Percentiles rank a stretch among this genome's conserved stretches.
Conservation (phyloP, 2,797 vertebrate genomes). For the Helarctos malayanus region DNA sequence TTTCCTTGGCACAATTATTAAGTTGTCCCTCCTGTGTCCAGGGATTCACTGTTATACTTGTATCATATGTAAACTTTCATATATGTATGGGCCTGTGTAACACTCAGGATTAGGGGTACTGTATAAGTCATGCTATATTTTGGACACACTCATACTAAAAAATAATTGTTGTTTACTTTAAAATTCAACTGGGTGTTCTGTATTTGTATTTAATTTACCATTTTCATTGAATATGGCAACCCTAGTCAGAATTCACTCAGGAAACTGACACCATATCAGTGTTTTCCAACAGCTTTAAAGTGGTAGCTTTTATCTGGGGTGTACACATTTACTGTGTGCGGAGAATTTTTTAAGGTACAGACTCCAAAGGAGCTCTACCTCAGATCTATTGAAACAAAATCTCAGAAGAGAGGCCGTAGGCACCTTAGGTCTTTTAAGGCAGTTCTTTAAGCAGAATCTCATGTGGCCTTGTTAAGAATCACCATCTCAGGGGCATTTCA, state of each 20-base stretch:
- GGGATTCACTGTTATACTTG: background rate
- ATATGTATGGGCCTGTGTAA: background rate
- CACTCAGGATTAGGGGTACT: background rate
- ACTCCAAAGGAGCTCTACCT: background rate
- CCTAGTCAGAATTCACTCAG: background rate
- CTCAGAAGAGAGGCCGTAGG: background rate
- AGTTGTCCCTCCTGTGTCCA: background rate
- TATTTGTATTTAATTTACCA: background rate
- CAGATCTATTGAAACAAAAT: background rate
- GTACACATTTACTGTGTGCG: background rate
- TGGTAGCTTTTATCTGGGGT: background rate
- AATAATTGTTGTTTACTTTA: background rate
- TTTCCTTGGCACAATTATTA: background rate
- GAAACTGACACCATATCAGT: background rate
- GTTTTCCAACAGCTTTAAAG: background rate
- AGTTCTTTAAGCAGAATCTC: background rate
- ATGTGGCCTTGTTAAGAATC: background rate
- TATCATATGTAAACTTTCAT: background rate
- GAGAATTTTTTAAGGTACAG: background rate
- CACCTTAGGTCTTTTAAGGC: background rate
- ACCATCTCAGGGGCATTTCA: background rate
- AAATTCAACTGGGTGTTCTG: background rate
- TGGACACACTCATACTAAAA: background rate
- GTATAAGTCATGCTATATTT: background rate
- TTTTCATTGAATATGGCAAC: background rate